These are phyloP conservation scores for Indicator indicator DNA, from an alignment of 2,113 vertebrate genomes.

Conservation along the genomic window DNA sequence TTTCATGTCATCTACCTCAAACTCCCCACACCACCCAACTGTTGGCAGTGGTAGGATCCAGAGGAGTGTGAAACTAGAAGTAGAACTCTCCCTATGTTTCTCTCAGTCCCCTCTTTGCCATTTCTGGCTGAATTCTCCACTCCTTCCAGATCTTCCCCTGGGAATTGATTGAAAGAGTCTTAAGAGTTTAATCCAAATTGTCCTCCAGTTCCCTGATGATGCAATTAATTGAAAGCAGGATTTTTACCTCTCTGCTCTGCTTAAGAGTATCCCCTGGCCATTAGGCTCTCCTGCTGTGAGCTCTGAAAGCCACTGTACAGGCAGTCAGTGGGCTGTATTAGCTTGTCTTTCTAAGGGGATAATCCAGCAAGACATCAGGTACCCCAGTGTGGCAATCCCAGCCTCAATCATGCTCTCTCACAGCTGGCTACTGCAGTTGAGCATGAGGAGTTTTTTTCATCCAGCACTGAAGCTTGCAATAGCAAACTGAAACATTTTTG, in stretches of 20 bases:
- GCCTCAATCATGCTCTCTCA: neutral
- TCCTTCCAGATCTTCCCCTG: neutral
- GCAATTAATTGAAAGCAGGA: conserved; percentile 51
- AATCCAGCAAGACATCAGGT: neutral
- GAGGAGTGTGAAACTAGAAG: neutral
- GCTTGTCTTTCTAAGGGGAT: neutral
- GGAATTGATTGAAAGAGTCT: conserved; percentile 27
- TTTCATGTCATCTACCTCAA: neutral
- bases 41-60: neutral
- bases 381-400: neutral
- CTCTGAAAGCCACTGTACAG: neutral
- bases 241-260: conserved; percentile 41
- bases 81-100: neutral
- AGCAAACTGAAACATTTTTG: neutral
- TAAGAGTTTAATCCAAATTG: conserved; percentile 55
- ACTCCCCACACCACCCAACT: neutral
- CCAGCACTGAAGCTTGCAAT: neutral
- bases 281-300: neutral
- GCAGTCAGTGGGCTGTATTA: neutral
- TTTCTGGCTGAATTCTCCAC: neutral
- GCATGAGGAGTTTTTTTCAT: neutral
- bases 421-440: neutral
- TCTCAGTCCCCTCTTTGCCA: neutral
- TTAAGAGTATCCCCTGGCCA: conserved; percentile 8
- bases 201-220: conserved; percentile 23